Evolutionary conservation across 2,113 vertebrate species (phyloP), one percentile per base, ranked within the genome.

Genomic region (Propithecus coquereli): DNA sequence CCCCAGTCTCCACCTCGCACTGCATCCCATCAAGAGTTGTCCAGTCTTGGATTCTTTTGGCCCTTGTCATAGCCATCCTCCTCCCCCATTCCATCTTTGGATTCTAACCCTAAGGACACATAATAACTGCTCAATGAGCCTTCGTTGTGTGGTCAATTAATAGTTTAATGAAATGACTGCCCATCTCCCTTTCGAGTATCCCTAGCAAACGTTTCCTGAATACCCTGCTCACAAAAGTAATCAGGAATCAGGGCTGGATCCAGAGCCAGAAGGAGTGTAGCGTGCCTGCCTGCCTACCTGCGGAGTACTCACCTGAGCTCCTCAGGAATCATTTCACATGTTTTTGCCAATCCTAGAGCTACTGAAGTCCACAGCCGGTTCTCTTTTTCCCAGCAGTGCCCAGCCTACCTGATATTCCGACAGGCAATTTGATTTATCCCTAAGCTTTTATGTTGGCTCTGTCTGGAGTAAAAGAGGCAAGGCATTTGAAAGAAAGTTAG

Each of bases 361-460:
- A 16, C 13, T 6, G 83, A 87, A 86, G 68, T 57, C 61, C 87
- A 12, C 74, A 68, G 74, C 59, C 54, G 40, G 61, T 27, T 83
- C 8, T 8, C 30, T 71, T 50, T 11, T 0, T 6, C 74, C 83
- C 54, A 34, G 32, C 12, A 73, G 68, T 52, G n/a, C 52, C 37
- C 77, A 91, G 77, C 45, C 84, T 80, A 34, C 22, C 61, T 80
- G 40, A 4, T 57, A 30, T 45, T 18, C 50, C 40, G 37, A 45
- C 76, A 88, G 90, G 47, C 32, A 45, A 30, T 57, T 14, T 25
- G 87, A 86, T 89, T 91, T 70, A 91, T 94, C 61, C 70, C 43
- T 68, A 16, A 5, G 80, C 68, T 84, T 97, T 89, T 66, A 65
- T 54, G 82, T 63, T 66, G 43, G 40, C 61, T 22, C n/a, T 34